Percentiles rank a stretch among this genome's conserved stretches.
phyloP scores from a whole-genome alignment of 1,140 invertebrate species.

The Dinothrombium tinctorium region DNA sequence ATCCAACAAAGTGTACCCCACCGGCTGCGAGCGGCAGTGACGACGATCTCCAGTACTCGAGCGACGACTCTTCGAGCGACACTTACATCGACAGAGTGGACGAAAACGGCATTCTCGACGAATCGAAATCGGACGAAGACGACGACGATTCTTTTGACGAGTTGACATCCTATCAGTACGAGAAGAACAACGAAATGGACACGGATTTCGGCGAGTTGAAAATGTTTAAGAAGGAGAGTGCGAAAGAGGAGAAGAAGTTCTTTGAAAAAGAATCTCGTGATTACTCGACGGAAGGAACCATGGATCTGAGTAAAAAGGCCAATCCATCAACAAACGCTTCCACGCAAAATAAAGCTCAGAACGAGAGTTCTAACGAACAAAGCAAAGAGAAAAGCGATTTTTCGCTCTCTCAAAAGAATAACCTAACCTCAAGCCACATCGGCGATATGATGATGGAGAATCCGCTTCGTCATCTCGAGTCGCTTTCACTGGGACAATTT shows the following conservation, averaged over 20 bases:
- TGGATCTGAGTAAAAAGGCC: slow-evolving; percentile 6
- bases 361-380: no score
- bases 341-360: no score
- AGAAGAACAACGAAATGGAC: slow-evolving; percentile 16
- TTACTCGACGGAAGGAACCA: neutral
- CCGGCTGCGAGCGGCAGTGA: slow-evolving; percentile 22
- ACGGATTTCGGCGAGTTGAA: neutral
- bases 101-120: slow-evolving; percentile 10
- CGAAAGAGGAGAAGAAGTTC: neutral
- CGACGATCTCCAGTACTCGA: slow-evolving; percentile 11
- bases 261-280: neutral
- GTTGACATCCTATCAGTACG: neutral
- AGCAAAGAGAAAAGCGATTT: no score
- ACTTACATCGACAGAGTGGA: slow-evolving; percentile 13
- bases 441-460: no score
- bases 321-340: no score
- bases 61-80: slow-evolving; percentile 15
- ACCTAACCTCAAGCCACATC: no score
- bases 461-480: slow-evolving; percentile 48
- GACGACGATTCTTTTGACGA: slow-evolving; percentile 5
- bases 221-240: neutral
- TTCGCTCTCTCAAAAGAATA: no score
- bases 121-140: slow-evolving; percentile 13
- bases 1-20: slow-evolving; percentile 54
- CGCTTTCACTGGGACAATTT: slow-evolving; percentile 49